phyloP scores from a whole-genome alignment of 2,113 vertebrate genomes.

The Protobothrops mucrosquamatus region DNA sequence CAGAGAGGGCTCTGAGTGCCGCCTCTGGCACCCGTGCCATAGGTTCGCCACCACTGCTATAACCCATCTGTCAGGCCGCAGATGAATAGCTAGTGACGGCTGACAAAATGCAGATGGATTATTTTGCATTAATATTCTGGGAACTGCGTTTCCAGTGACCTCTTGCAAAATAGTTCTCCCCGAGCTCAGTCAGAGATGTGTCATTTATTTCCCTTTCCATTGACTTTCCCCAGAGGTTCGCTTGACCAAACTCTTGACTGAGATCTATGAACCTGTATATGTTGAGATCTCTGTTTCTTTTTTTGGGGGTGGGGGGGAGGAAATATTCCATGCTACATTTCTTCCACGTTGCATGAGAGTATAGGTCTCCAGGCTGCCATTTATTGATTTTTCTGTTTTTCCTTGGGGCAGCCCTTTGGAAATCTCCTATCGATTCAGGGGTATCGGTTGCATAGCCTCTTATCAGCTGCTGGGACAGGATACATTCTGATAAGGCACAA shows the following conservation, averaged over 20 bases:
- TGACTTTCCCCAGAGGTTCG: background rate
- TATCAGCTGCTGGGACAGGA: background rate
- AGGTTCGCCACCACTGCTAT: too few species aligned
- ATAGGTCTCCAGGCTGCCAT: background rate
- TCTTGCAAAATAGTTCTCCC: background rate
- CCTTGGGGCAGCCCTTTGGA: background rate
- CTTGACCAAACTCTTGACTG: background rate
- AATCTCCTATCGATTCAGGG: background rate
- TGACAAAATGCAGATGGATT: rapidly evolving
- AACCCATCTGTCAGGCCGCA: background rate
- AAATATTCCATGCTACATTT: background rate
- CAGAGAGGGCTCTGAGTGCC: too few species aligned
- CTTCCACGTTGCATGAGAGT: background rate
- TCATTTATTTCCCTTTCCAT: background rate
- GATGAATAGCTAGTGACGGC: rapidly evolving
- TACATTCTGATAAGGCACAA: background rate
- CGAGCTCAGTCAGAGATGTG: background rate
- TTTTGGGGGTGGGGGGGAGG: too few species aligned
- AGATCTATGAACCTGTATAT: background rate
- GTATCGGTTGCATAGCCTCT: background rate
- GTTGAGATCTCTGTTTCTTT: background rate
- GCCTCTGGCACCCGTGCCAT: too few species aligned
- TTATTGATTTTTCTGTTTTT: background rate
- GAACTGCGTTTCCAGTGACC: background rate
- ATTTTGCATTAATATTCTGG: background rate